A percentile compares a stretch with the other conserved stretches of the same genome.
Conservation (phyloP, 2,888 invertebrate genomes). For the Ligdia adustata region DNA sequence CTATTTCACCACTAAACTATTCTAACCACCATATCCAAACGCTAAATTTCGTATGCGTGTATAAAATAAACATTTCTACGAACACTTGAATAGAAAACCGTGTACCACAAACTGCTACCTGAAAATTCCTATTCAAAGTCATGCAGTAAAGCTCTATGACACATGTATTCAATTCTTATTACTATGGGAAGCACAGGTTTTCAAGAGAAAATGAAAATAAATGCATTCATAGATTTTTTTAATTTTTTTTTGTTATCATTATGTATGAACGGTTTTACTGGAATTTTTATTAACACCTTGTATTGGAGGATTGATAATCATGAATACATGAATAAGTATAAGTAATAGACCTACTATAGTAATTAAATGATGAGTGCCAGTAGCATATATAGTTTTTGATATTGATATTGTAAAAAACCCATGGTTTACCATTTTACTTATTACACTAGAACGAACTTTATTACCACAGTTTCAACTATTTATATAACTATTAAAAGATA, state of each 20-base stretch:
- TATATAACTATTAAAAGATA: background rate
- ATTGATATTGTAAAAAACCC: too few species aligned
- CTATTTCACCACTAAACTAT: conserved; percentile 10
- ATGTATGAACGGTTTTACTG: background rate
- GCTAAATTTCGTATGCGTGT: conserved; percentile 28
- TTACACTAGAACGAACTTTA: too few species aligned
- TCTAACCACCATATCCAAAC: conserved; percentile 6
- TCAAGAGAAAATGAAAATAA: background rate
- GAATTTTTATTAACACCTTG: too few species aligned
- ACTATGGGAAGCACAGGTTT: too few species aligned
- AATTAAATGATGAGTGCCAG: too few species aligned
- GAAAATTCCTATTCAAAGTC: conserved; percentile 45
- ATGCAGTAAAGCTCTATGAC: background rate
- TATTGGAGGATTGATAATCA: too few species aligned
- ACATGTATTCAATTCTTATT: background rate
- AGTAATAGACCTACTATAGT: too few species aligned
- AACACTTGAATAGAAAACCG: conserved; percentile 32
- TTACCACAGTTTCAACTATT: too few species aligned
- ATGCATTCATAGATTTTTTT: background rate
- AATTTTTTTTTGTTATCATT: background rate
- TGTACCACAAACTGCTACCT: conserved; percentile 32
- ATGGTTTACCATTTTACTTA: too few species aligned
- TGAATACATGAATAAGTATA: too few species aligned
- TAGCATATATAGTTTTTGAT: too few species aligned
- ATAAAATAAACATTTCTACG: conserved; percentile 26